phyloP scores from a whole-genome alignment of 2,113 vertebrate genomes.

The Cavia aperea region DNA sequence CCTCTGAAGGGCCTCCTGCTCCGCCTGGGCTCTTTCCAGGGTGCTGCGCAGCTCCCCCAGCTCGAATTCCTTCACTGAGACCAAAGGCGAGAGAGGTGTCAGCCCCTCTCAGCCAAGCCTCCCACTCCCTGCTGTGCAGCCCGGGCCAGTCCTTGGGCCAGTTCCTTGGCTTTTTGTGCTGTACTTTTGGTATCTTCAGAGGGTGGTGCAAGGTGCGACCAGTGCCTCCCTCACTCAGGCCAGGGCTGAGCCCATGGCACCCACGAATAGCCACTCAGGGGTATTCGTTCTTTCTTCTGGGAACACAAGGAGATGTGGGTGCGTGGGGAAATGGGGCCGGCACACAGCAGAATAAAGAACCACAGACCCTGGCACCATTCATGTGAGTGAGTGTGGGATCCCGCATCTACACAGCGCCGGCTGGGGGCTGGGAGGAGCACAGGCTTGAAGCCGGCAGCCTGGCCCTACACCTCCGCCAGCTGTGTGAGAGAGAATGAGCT shows the following conservation, averaged over 20 bases:
- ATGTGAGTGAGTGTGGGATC: not conserved
- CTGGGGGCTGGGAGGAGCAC: not conserved
- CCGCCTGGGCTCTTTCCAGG: constrained; percentile 35
- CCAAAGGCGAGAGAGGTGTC: not conserved
- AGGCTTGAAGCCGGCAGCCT: not conserved
- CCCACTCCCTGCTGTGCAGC: not conserved
- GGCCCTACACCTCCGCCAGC: not conserved
- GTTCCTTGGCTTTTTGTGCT: not conserved
- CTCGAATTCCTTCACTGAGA: constrained; percentile 56
- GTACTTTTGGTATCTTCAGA: too few species aligned
- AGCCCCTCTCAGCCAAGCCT: not conserved
- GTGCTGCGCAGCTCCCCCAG: constrained; percentile 45
- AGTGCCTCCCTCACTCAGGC: not conserved
- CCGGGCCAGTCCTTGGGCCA: too few species aligned
- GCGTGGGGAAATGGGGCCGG: too few species aligned
- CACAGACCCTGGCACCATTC: accelerated
- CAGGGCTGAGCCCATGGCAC: not conserved
- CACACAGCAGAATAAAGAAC: not conserved
- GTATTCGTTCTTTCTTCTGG: not conserved
- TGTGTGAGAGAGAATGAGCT: too few species aligned
- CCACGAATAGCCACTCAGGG: not conserved
- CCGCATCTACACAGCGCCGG: accelerated
- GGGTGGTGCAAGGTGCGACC: not conserved
- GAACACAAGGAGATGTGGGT: not conserved
- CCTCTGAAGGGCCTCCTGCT: constrained; percentile 48